Conservation (phyloP, 2,797 vertebrate genomes). For the Periophthalmus magnuspinnatus region DNA sequence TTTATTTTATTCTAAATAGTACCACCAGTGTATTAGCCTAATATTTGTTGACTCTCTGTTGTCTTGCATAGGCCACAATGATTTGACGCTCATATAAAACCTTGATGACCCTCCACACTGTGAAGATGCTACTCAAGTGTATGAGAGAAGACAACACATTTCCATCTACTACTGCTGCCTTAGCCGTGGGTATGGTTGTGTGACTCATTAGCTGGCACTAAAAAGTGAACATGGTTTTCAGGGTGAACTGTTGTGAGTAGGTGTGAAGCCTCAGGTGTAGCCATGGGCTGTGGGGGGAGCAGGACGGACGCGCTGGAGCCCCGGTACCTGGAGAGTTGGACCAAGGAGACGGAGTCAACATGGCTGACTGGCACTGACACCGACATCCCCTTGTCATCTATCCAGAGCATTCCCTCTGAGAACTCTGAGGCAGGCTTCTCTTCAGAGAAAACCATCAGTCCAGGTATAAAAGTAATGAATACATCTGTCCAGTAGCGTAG, state of each 20-base stretch:
- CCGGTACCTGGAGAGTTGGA: constrained; percentile 83
- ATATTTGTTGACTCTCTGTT: neutral
- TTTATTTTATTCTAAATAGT: neutral
- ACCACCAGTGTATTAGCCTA: neutral
- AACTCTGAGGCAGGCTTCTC: constrained; percentile 67
- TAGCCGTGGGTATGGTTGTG: constrained; percentile 38
- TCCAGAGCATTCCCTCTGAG: constrained; percentile 79
- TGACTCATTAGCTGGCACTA: neutral
- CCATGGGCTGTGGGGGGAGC: constrained; percentile 84
- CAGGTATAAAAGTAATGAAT: constrained; percentile 59
- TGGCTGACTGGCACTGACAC: constrained; percentile 82
- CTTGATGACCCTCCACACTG: constrained; percentile 5
- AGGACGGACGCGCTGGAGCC: constrained; percentile 82
- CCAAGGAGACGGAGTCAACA: constrained; percentile 83
- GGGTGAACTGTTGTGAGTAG: constrained; percentile 4
- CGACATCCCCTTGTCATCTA: constrained; percentile 81
- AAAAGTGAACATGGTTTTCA: neutral
- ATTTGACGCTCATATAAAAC: constrained; percentile 5
- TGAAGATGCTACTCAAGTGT: constrained; percentile 25
- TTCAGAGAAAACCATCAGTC: constrained; percentile 73
- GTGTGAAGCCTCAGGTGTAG: constrained; percentile 16
- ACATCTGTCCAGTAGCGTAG: neutral
- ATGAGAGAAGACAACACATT: neutral
- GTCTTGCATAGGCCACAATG: constrained; percentile 22
- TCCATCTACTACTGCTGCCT: constrained; percentile 17